Evolutionary conservation across 2,888 invertebrate genomes (phyloP), one percentile per base, ranked within the genome.

Genomic region (Hypomecis atomaria): DNA sequence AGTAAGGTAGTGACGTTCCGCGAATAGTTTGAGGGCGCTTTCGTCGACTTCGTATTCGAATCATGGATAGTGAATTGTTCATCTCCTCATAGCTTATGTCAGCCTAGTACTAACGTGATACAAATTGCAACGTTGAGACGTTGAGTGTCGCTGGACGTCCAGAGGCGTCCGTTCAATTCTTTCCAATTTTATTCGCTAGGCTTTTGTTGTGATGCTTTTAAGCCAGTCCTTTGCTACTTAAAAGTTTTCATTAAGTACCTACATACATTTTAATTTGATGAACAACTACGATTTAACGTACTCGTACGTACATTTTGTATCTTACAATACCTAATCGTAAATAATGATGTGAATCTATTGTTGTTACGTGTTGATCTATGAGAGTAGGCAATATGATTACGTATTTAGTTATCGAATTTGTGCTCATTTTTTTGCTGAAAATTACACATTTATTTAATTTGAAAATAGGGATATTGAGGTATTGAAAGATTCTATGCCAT

Each of bases 101-200:
- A 52, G 70, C 89, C 86, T 90, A 69, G 89, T 92, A 87, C 76
- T 77, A 84, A 78, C 78, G 83, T 86, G 86, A 86, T 87, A 84
- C 84, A 90, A 89, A 90, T 91, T 91, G 90, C 92, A 91, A 91
- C 90, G 90, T 90, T 89, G 87, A 84, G 84, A 83, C 82, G 77
- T 77, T 76, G 56, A 71, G 74, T 80, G 77, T 75, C 75, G 73
- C 71, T 13, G 66, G 74, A 76, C 76, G 76, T 75, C 72, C 78
- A 73, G 74, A 73, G 52, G 54, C 59, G 43, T 38, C 54, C 47
- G 36, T 52, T 57, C 76, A 72, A 74, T 70, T 72, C 71, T 50
- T 58, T 43, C 43, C 33, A 53, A 13, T 13, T 54, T 49, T 37
- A 37, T 61, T 48, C 45, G 36, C 40, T 43, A 43, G 49, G n/a